phyloP scores from a whole-genome alignment of 2,797 vertebrate genomes.

The Rousettus madagascariensis region DNA sequence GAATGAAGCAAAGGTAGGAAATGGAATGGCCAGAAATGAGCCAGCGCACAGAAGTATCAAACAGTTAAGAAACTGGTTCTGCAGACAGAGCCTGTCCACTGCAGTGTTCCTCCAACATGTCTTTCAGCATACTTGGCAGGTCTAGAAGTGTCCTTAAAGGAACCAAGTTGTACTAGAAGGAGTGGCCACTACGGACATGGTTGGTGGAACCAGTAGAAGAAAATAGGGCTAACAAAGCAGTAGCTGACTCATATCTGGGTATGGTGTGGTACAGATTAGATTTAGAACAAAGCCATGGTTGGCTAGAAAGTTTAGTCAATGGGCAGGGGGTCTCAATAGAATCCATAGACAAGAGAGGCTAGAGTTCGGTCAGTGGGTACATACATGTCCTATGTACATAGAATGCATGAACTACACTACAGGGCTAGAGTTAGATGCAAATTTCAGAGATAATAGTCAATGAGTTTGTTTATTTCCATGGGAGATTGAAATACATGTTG shows the following conservation, averaged over 20 bases:
- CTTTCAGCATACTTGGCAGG: conserved; percentile 35
- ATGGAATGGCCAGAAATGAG: not conserved
- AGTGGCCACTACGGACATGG: not conserved
- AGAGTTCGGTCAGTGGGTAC: no score
- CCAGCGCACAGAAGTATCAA: not conserved
- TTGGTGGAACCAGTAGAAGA: not conserved
- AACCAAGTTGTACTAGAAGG: conserved; percentile 6
- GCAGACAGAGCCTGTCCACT: conserved; percentile 28
- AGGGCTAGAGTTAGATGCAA: not conserved
- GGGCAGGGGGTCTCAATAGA: not conserved
- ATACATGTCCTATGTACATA: not conserved
- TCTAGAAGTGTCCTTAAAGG: conserved; percentile 48
- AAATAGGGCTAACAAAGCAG: not conserved
- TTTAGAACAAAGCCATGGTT: not conserved
- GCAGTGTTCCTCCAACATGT: not conserved
- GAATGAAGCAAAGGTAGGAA: not conserved
- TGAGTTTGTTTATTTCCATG: not conserved
- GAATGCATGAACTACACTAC: not conserved
- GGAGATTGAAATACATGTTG: not conserved
- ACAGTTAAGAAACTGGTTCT: conserved; percentile 28
- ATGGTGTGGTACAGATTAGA: not conserved
- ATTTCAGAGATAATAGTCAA: not conserved
- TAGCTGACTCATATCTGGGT: not conserved
- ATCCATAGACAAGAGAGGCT: not conserved
- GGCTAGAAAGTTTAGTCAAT: not conserved